phyloP scores from a whole-genome alignment of 2,888 invertebrate species.

The Drosophila flavopinicola region DNA sequence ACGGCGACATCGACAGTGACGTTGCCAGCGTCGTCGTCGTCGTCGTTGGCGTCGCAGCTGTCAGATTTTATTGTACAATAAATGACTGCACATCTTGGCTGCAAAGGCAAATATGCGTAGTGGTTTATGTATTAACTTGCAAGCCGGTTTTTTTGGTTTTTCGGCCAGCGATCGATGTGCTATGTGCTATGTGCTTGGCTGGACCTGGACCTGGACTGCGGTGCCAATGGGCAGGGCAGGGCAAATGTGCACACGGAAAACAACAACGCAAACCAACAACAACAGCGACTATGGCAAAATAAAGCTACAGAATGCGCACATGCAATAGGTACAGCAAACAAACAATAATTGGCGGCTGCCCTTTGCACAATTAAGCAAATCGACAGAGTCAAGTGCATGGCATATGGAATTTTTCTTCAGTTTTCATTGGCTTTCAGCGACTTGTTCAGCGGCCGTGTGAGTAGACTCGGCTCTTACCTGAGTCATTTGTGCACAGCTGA shows the following conservation, averaged over 20 bases:
- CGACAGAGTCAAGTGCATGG: slow-evolving; percentile 39
- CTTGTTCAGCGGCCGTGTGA: not conserved
- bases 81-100: slow-evolving; percentile 68
- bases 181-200: too few species aligned
- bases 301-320: slow-evolving; percentile 12
- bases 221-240: slow-evolving; percentile 47
- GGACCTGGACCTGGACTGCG: slow-evolving; percentile 38
- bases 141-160: slow-evolving; percentile 63
- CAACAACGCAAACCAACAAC: slow-evolving; percentile 1
- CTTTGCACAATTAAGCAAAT: slow-evolving; percentile 67
- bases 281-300: slow-evolving; percentile 1
- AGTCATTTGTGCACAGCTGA: slow-evolving; percentile 10
- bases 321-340: slow-evolving; percentile 28
- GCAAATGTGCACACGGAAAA: slow-evolving; percentile 39
- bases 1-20: slow-evolving; percentile 20
- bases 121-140: slow-evolving; percentile 61
- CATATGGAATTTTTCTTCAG: slow-evolving; percentile 12
- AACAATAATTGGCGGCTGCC: slow-evolving; percentile 58
- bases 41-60: slow-evolving; percentile 29
- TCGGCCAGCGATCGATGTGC: slow-evolving; percentile 24
- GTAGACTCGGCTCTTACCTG: not conserved
- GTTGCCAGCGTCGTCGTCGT: slow-evolving; percentile 23
- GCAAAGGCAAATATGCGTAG: slow-evolving; percentile 47
- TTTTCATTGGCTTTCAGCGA: not conserved
- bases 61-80: slow-evolving; percentile 64